Conservation (phyloP, 1,140 invertebrate genomes). For the Drosophila sp. region DNA sequence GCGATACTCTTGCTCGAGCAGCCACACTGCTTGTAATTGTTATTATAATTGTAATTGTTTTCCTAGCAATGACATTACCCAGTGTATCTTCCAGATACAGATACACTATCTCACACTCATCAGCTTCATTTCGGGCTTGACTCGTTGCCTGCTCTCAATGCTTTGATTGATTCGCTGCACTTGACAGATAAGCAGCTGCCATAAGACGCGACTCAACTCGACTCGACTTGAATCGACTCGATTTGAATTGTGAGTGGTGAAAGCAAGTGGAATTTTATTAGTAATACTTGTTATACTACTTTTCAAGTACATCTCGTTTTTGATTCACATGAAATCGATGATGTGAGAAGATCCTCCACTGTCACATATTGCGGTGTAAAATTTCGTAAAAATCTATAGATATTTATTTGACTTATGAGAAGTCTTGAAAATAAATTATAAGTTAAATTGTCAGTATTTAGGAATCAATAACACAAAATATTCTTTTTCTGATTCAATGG, state of each 20-base stretch:
- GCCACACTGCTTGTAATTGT: slow-evolving; percentile 10
- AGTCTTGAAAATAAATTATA: too few species aligned
- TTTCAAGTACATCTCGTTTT: not conserved
- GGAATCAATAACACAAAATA: too few species aligned
- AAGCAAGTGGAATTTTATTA: slow-evolving; percentile 49
- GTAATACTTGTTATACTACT: slow-evolving; percentile 32
- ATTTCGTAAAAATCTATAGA: too few species aligned
- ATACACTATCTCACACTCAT: slow-evolving; percentile 30
- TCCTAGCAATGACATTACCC: slow-evolving; percentile 17
- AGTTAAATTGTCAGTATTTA: too few species aligned
- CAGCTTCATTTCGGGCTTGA: slow-evolving; percentile 3
- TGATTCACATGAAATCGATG: slow-evolving; percentile 15
- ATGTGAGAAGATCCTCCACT: not conserved
- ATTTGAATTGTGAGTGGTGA: slow-evolving; percentile 25
- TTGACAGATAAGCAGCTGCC: slow-evolving; percentile 48
- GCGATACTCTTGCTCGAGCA: slow-evolving; percentile 37
- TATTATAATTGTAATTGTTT: slow-evolving; percentile 52
- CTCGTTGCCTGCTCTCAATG: slow-evolving; percentile 42
- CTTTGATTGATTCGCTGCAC: slow-evolving; percentile 73
- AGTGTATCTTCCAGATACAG: slow-evolving; percentile 26
- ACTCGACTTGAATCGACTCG: not conserved
- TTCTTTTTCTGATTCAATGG: too few species aligned
- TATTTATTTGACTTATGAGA: too few species aligned
- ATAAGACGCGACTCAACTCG: not conserved
- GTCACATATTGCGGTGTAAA: too few species aligned